These are phyloP conservation scores for Dipus sagitta DNA, from an alignment of 2,797 vertebrate species.

Conservation along the genomic window DNA sequence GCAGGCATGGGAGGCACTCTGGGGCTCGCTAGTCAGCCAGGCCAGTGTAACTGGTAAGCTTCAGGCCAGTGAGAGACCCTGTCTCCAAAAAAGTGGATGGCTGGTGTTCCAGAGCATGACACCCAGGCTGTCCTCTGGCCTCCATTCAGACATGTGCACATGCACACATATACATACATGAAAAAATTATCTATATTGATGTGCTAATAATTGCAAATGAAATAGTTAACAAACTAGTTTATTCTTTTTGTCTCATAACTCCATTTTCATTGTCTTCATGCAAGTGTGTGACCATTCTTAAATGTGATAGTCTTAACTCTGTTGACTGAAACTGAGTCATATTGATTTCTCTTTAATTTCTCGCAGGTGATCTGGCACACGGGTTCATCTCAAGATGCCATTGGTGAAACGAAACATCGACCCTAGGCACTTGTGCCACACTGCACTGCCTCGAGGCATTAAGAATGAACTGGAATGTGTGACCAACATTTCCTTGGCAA, in stretches of 20 bases:
- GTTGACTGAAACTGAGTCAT: constrained; percentile 39
- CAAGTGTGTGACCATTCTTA: constrained; percentile 10
- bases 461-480: constrained; percentile 99
- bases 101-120: no score
- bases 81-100: no score
- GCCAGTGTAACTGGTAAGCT: no score
- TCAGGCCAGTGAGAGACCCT: no score
- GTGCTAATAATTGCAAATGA: constrained; percentile 50
- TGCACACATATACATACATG: no score
- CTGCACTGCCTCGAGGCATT: constrained; percentile 95
- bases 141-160: no score
- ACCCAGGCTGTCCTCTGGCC: neutral
- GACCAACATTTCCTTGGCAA: constrained; percentile 98
- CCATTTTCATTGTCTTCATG: constrained; percentile 43
- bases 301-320: constrained; percentile 10
- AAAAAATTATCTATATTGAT: neutral
- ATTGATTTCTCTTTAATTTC: constrained; percentile 54
- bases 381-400: constrained; percentile 93
- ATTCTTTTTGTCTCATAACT: constrained; percentile 31
- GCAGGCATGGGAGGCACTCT: no score
- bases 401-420: constrained; percentile 99
- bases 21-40: no score
- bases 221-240: constrained; percentile 4
- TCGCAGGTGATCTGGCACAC: constrained; percentile 83
- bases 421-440: constrained; percentile 98